Evolutionary conservation across 2,113 vertebrate species (phyloP).

Genomic region (Petromus typicus): DNA sequence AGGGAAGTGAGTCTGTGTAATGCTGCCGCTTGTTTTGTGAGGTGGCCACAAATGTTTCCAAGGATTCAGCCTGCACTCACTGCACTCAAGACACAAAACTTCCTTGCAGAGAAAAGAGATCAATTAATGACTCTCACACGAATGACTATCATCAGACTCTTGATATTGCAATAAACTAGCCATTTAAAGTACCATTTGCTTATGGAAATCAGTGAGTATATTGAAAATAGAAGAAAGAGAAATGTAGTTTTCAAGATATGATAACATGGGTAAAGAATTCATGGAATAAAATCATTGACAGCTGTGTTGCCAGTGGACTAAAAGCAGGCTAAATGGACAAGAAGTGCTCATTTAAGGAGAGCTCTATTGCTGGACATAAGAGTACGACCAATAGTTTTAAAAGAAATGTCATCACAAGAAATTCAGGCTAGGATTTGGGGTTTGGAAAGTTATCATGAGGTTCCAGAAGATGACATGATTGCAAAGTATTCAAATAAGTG

Average conservation of each 20-base stretch:
- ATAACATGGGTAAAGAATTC: neutral
- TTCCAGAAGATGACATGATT: neutral
- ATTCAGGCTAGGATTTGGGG: neutral
- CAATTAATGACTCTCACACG: neutral
- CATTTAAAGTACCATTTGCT: neutral
- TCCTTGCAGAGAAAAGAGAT: neutral
- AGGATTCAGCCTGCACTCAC: neutral
- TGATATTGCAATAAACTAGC: neutral
- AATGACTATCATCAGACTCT: neutral
- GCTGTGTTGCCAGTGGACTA: neutral
- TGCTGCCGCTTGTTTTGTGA: neutral
- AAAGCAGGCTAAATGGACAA: neutral
- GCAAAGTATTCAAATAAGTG: neutral
- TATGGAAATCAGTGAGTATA: neutral
- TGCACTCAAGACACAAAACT: neutral
- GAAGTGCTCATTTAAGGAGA: neutral
- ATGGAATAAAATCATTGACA: neutral
- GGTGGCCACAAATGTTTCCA: neutral
- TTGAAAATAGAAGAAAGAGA: neutral
- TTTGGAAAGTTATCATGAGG: neutral
- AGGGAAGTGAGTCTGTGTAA: neutral
- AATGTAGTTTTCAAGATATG: neutral
- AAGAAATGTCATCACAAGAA: neutral
- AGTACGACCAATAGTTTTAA: neutral
- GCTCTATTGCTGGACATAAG: neutral